Conservation (phyloP, 2,888 invertebrate genomes). For the Nephrotoma flavescens region DNA sequence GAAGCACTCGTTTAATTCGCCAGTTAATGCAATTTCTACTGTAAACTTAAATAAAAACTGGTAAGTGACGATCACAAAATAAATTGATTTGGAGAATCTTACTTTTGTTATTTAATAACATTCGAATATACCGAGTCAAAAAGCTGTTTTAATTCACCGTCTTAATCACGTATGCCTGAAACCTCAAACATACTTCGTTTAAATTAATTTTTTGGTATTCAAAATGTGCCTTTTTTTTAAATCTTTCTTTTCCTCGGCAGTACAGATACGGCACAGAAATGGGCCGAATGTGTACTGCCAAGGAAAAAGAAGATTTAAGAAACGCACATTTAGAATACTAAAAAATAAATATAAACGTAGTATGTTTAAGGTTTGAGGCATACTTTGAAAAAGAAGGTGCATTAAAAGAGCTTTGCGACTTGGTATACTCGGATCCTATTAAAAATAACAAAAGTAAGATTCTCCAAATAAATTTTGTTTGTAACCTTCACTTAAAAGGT, state of each 20-base stretch:
- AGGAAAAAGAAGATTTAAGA: conserved; percentile 21
- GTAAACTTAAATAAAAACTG: conserved; percentile 18
- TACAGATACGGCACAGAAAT: too few relatives aligned
- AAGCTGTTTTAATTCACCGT: conserved; percentile 38
- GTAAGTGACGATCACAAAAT: conserved; percentile 2
- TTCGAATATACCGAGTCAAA: conserved; percentile 58
- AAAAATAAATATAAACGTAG: too few relatives aligned
- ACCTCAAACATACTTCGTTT: conserved; percentile 64
- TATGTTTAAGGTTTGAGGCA: too few relatives aligned
- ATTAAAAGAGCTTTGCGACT: too few relatives aligned
- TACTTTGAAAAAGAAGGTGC: too few relatives aligned
- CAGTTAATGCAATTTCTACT: conserved; percentile 74
- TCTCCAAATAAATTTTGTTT: too few relatives aligned
- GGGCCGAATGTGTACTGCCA: too few relatives aligned
- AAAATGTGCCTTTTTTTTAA: conserved; percentile 39
- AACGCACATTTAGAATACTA: too few relatives aligned
- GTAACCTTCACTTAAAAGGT: too few relatives aligned
- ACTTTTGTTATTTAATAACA: conserved; percentile 70
- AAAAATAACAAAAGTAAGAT: too few relatives aligned
- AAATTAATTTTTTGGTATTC: conserved; percentile 57
- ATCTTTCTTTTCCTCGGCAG: conserved; percentile 33
- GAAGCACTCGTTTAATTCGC: conserved; percentile 62
- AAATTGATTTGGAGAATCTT: conserved; percentile 26
- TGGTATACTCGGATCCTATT: conserved; percentile 43
- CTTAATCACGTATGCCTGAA: conserved; percentile 54